These are phyloP conservation scores for Pecten maximus DNA, from an alignment of 2,888 invertebrate genomes.

Conservation along the genomic window DNA sequence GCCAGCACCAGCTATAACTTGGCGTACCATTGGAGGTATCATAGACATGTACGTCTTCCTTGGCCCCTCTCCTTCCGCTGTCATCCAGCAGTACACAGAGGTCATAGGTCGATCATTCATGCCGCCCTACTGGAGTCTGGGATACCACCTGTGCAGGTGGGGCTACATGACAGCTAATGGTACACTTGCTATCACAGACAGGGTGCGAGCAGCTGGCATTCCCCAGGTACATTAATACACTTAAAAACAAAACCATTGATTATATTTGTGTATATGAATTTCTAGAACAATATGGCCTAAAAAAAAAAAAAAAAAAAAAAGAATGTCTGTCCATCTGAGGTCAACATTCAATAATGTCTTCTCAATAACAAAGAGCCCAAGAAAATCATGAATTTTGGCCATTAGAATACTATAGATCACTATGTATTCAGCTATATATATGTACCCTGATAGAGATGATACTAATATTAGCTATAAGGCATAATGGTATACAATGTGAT, in stretches of 20 bases:
- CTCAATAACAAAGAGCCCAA: too few relatives aligned
- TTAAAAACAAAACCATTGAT: not conserved
- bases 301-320: too few relatives aligned
- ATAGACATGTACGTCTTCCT: constrained; percentile 90
- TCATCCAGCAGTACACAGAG: constrained; percentile 79
- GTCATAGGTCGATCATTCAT: constrained; percentile 73
- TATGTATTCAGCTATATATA: too few relatives aligned
- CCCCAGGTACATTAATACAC: constrained; percentile 63
- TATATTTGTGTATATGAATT: not conserved
- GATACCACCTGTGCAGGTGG: constrained; percentile 91
- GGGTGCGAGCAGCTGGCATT: constrained; percentile 66
- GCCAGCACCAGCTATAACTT: constrained; percentile 91
- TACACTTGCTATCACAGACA: constrained; percentile 67
- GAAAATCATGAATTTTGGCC: too few relatives aligned
- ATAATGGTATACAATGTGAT: too few relatives aligned
- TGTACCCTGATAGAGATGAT: too few relatives aligned
- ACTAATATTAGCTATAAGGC: too few relatives aligned
- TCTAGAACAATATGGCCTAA: not conserved
- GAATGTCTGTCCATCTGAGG: too few relatives aligned
- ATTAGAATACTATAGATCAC: too few relatives aligned
- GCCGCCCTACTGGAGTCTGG: constrained; percentile 88
- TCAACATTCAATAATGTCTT: too few relatives aligned
- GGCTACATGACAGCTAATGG: constrained; percentile 71
- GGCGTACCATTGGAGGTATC: constrained; percentile 90
- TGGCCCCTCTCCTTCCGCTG: constrained; percentile 87